phyloP scores from a whole-genome alignment of 2,113 vertebrate species.

The Zosterops japonicus region DNA sequence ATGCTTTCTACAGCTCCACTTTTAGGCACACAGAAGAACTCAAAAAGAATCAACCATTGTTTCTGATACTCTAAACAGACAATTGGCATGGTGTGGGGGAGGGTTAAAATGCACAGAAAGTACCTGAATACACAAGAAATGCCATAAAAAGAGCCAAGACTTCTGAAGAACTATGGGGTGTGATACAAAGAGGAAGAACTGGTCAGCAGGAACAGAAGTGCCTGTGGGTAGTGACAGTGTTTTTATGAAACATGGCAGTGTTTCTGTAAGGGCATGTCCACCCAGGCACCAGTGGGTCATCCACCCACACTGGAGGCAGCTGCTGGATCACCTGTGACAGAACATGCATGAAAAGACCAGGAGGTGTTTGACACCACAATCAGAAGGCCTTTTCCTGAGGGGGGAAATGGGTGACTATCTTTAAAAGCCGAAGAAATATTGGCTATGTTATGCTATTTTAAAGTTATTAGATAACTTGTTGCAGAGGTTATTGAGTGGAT shows the following conservation, averaged over 20 bases:
- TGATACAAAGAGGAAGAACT: not conserved
- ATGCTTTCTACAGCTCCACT: not conserved
- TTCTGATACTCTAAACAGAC: not conserved
- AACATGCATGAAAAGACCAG: accelerated
- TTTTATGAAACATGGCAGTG: not conserved
- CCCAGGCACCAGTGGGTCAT: not conserved
- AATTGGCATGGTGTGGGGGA: not conserved
- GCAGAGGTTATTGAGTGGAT: not conserved
- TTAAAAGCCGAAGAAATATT: not conserved
- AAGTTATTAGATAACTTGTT: not conserved
- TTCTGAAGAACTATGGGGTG: not conserved
- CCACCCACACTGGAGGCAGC: not conserved
- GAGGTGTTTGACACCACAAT: not conserved
- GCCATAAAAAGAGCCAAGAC: not conserved
- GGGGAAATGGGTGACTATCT: not conserved
- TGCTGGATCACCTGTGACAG: not conserved
- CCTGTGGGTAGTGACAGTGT: not conserved
- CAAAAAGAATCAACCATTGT: not conserved
- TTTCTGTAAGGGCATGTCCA: not conserved
- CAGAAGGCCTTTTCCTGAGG: not conserved
- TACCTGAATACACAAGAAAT: not conserved
- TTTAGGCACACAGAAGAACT: not conserved
- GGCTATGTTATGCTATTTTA: not conserved
- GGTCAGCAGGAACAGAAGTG: not conserved
- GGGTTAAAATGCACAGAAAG: not conserved